A percentile compares a stretch with the other conserved stretches of the same genome.
phyloP scores from a whole-genome alignment of 2,797 vertebrate species.

The Thamnophis elegans region DNA sequence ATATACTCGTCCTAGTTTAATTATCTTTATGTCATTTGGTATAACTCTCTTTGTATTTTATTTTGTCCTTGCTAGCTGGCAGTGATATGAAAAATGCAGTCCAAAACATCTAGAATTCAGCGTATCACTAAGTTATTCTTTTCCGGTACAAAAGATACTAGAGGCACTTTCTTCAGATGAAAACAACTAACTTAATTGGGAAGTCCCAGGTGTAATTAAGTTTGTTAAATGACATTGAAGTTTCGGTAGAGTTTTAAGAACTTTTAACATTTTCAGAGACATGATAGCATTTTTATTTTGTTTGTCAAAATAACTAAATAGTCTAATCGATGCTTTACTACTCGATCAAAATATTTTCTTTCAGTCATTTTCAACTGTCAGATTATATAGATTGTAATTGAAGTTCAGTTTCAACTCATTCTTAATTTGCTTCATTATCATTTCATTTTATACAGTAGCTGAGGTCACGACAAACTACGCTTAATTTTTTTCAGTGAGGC shows the following conservation, averaged over 20 bases:
- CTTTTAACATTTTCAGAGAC: background rate
- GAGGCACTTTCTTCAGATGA: background rate
- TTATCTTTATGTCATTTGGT: background rate
- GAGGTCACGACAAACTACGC: background rate
- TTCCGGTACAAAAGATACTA: background rate
- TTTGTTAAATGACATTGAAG: background rate
- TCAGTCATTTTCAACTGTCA: background rate
- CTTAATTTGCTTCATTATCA: background rate
- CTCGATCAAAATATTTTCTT: background rate
- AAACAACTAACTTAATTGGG: background rate
- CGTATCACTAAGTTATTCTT: background rate
- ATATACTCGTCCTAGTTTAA: background rate
- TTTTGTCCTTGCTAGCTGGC: background rate
- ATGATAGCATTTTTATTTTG: background rate
- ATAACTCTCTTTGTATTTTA: background rate
- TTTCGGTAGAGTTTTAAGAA: background rate
- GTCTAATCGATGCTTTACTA: background rate
- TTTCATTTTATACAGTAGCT: background rate
- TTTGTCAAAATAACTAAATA: background rate
- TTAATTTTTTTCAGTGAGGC: slow-evolving; percentile 11
- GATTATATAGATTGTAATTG: background rate
- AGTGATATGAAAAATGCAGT: background rate
- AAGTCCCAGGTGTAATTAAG: background rate
- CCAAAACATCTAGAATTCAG: background rate
- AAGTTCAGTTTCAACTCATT: background rate